Conservation (phyloP, 2,113 vertebrate genomes). For the Carassius carassius region DNA sequence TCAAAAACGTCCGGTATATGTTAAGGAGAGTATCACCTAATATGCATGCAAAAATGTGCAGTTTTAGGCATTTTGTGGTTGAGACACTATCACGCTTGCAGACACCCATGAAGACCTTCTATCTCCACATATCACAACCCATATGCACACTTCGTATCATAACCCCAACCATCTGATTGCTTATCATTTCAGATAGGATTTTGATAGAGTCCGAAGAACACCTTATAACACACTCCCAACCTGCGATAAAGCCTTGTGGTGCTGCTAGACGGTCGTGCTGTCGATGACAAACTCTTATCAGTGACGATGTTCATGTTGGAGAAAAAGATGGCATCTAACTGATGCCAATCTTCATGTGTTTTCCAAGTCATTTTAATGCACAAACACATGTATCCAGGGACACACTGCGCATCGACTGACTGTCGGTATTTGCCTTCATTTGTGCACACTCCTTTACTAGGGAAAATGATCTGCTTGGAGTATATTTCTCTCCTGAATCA, state of each 20-base stretch:
- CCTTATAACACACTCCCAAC: conserved; percentile 37
- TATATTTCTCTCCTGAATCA: conserved; percentile 44
- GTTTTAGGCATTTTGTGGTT: not conserved
- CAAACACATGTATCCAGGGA: conserved; percentile 17
- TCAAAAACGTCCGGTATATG: not conserved
- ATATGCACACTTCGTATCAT: not conserved
- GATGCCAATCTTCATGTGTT: conserved; percentile 66
- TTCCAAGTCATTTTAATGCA: conserved; percentile 13
- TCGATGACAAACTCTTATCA: conserved; percentile 71
- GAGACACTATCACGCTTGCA: not conserved
- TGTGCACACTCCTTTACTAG: conserved; percentile 17
- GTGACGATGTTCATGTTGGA: conserved; percentile 62
- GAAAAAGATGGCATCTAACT: conserved; percentile 64
- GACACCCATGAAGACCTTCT: not conserved
- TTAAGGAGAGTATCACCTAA: not conserved
- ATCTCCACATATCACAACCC: not conserved
- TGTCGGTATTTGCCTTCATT: not conserved
- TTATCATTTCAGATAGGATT: conserved; percentile 45
- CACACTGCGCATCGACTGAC: not conserved
- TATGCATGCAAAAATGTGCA: not conserved
- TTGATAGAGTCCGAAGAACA: conserved; percentile 44
- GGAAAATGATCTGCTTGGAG: conserved; percentile 38
- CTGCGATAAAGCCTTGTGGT: conserved; percentile 39
- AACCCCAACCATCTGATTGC: conserved; percentile 3
- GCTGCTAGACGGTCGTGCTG: conserved; percentile 57